Base-by-base conservation (phyloP, 2,888 invertebrate species). In the Lasioglossum villosulum region DNA sequence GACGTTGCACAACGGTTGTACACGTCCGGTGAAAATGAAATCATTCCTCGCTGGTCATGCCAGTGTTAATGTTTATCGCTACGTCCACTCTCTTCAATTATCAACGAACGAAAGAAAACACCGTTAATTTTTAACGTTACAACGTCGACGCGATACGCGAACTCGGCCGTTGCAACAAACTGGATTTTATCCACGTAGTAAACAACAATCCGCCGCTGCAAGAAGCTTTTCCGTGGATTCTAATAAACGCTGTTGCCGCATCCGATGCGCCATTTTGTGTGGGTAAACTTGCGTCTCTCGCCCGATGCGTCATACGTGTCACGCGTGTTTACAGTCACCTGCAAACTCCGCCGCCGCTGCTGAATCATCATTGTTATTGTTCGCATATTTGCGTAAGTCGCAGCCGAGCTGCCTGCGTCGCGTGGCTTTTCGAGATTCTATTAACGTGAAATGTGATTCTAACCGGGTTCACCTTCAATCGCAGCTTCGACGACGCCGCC, bases 341-440 rank as follows among this genome's bases (percentile, higher is more conserved):
- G 78, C 23, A 37, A 71, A 70, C 30, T 56, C 75, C 6, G 63
- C 30, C 52, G 27, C 37, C 34, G 42, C 48, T n/a, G 71, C 59
- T 34, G 39, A 85, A 82, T 85, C 68, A 74, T 76, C 68, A 34
- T 75, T 71, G 77, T 82, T 79, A 85, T 82, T 72, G 82, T 77
- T 82, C 42, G 39, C 42, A 30, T 74, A 75, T 80, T 80, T 79
- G 74, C 73, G 45, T 30, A 81, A 82, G 78, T 76, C 59, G 68
- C 56, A 5, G 23, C 27, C 14, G 39, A 34, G 52, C 52, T 34
- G 23, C 30, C 16, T 56, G 19, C 14, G 39, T 48, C 30, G 37
- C 39, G 19, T 19, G 39, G 68, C 68, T 70, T 70, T 37, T 68
- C 56, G 68, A 42, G 63, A 70, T 70, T 70, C 68, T 70, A 70